phyloP scores from a whole-genome alignment of 2,888 invertebrate species.

The Brachylomia viminalis region DNA sequence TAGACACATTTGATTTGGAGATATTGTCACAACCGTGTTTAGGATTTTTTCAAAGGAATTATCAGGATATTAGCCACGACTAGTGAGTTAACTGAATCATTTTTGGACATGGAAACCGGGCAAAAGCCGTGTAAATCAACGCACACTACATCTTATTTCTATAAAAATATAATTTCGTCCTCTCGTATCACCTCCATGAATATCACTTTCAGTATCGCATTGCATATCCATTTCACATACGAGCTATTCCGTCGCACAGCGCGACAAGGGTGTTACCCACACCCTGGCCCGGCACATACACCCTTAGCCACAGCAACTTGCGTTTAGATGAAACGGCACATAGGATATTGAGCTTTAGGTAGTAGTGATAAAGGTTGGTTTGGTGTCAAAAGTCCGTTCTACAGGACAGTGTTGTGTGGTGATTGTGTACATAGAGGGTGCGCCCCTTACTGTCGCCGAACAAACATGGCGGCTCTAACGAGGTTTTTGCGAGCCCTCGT shows the following conservation, averaged over 20 bases:
- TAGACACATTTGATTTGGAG: neutral
- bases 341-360: constrained; percentile 70
- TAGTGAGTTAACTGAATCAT: neutral
- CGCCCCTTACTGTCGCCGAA: constrained; percentile 88
- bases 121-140: too few relatives aligned
- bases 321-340: constrained; percentile 55
- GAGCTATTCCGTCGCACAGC: constrained; percentile 86
- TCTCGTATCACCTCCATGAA: constrained; percentile 63
- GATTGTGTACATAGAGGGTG: constrained; percentile 88
- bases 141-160: too few relatives aligned
- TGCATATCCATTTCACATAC: constrained; percentile 88
- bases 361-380: constrained; percentile 55
- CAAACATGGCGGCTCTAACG: constrained; percentile 90
- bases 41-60: neutral
- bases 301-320: constrained; percentile 76
- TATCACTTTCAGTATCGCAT: constrained; percentile 86
- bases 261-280: constrained; percentile 88
- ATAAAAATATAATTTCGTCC: constrained; percentile 9
- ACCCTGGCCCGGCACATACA: constrained; percentile 85
- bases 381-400: constrained; percentile 34
- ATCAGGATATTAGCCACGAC: neutral
- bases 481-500: constrained; percentile 88
- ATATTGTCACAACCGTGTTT: neutral
- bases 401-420: constrained; percentile 74
- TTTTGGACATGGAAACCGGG: neutral